A percentile compares a stretch with the other conserved stretches of the same genome.
phyloP scores from a whole-genome alignment of 2,797 vertebrate species.

The Phrynocephalus guinanensis region DNA sequence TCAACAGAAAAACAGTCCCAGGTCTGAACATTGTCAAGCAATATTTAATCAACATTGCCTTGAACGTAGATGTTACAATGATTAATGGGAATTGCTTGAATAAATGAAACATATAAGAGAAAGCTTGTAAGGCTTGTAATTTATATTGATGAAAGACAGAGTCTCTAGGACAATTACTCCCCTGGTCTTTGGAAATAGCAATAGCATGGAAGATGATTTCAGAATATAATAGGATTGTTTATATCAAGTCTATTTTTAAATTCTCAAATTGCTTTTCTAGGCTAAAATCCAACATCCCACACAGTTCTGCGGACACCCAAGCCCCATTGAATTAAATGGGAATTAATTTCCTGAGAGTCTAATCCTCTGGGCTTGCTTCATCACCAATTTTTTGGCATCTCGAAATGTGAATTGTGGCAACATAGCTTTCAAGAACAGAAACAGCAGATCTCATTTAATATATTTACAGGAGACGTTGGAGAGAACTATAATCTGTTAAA shows the following conservation, averaged over 20 bases:
- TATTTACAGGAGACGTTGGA: constrained; percentile 4
- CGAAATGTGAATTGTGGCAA: not conserved
- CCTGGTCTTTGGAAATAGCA: constrained; percentile 16
- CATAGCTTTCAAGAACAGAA: not conserved
- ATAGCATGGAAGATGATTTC: constrained; percentile 13
- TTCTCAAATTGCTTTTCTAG: constrained; percentile 14
- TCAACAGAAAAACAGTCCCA: not conserved
- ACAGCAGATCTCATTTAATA: not conserved
- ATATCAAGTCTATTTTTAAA: constrained; percentile 2
- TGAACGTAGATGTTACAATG: constrained; percentile 26
- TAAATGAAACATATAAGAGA: constrained; percentile 24
- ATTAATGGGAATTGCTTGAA: not conserved
- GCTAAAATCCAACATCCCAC: not conserved
- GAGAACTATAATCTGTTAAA: not conserved
- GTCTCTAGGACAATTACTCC: constrained; percentile 19
- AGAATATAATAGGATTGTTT: constrained; percentile 19
- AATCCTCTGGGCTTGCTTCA: not conserved
- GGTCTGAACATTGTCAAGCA: constrained; percentile 4
- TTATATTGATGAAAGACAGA: constrained; percentile 39
- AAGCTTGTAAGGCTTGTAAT: constrained; percentile 18
- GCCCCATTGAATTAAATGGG: not conserved
- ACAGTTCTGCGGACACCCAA: not conserved
- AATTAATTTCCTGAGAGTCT: constrained; percentile 18
- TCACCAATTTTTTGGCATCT: constrained; percentile 6
- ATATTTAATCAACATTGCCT: constrained; percentile 24